A percentile compares a stretch with the other conserved stretches of the same genome.
Conservation (phyloP, 2,113 vertebrate genomes). For the Microtus pennsylvanicus region DNA sequence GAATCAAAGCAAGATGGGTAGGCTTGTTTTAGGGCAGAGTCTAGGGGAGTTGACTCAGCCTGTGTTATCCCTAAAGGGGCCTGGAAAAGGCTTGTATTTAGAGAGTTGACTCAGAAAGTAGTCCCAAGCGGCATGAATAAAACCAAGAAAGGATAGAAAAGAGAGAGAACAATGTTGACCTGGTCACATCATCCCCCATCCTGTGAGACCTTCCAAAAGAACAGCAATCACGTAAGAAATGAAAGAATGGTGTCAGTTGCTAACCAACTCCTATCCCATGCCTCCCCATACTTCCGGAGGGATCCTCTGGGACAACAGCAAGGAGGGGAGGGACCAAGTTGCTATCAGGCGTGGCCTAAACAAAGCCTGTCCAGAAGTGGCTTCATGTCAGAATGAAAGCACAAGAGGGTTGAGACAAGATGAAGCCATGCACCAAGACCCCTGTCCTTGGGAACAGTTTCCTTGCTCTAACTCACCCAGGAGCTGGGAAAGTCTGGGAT, state of each 20-base stretch:
- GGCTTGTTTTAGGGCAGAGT: background rate
- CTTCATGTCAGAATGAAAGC: background rate
- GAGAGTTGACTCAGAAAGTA: conserved; percentile 3
- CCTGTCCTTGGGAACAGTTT: background rate
- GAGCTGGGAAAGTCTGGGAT: background rate
- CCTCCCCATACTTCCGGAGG: background rate
- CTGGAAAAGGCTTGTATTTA: background rate
- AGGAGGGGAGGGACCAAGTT: background rate
- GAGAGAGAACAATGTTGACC: background rate
- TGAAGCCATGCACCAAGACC: background rate
- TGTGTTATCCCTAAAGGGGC: background rate
- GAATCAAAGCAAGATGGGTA: background rate
- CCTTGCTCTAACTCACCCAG: background rate
- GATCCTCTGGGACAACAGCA: background rate
- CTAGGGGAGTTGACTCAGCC: background rate
- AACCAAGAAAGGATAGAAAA: background rate
- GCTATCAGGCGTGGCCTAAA: background rate
- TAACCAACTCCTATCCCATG: background rate
- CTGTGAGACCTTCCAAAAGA: background rate
- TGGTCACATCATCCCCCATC: background rate
- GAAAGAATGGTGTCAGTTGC: background rate
- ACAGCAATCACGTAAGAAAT: background rate
- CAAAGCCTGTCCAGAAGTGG: background rate
- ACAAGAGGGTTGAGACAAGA: background rate
- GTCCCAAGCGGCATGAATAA: background rate